Percentiles rank a stretch among this genome's conserved stretches.
Evolutionary conservation across 2,888 invertebrate species (phyloP).

Genomic region (Drosophila melanosoma): DNA sequence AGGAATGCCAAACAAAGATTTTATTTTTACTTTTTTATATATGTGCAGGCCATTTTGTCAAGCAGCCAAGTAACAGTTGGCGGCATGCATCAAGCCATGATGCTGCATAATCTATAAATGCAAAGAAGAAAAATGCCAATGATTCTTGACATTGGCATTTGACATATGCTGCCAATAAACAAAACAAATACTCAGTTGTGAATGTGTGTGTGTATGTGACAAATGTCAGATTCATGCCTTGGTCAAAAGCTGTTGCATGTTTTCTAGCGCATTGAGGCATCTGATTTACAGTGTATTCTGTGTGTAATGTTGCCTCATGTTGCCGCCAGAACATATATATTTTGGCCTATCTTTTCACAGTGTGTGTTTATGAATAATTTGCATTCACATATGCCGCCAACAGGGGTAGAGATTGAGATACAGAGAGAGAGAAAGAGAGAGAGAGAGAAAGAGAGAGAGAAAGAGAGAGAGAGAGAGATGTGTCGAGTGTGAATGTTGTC

Average conservation of each 20-base stretch:
- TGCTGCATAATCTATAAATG: conserved; percentile 13
- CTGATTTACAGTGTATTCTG: conserved; percentile 63
- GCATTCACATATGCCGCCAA: conserved; percentile 16
- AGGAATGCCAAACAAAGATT: neutral
- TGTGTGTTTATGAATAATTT: conserved; percentile 16
- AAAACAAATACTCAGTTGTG: conserved; percentile 50
- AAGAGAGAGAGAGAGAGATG: neutral
- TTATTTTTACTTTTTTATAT: neutral
- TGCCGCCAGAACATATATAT: conserved; percentile 20
- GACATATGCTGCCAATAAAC: conserved; percentile 42
- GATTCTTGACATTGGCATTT: conserved; percentile 37
- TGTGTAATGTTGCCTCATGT: conserved; percentile 26
- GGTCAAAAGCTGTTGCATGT: conserved; percentile 68
- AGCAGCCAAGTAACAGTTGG: conserved; percentile 17
- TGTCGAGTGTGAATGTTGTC: conserved; percentile 21
- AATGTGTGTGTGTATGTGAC: conserved; percentile 39
- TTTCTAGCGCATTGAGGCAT: conserved; percentile 64
- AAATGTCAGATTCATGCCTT: conserved; percentile 42
- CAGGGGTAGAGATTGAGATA: neutral
- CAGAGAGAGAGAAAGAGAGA: neutral
- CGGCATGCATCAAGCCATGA: conserved; percentile 1
- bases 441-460: neutral
- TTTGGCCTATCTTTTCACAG: conserved; percentile 1
- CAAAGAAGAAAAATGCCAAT: conserved; percentile 4
- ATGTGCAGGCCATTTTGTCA: conserved; percentile 10